Evolutionary conservation across 2,113 vertebrate species (phyloP).

Genomic region (Seriola rivoliana): DNA sequence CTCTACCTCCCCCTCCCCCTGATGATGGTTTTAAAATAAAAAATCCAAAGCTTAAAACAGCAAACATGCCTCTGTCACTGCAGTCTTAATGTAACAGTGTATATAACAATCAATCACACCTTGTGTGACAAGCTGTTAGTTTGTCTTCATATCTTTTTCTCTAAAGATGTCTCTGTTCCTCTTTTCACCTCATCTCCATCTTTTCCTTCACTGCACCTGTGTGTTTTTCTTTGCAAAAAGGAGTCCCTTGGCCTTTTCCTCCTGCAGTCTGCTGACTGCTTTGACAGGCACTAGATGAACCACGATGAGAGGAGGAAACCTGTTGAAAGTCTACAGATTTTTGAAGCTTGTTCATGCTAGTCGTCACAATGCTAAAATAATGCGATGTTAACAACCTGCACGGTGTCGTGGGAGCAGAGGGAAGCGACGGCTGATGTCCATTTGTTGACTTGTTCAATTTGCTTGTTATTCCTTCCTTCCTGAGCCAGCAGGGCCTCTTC

Average conservation of each 20-base stretch:
- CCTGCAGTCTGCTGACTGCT: conserved; percentile 52
- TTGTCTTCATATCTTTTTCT: not conserved
- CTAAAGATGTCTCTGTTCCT: conserved; percentile 1
- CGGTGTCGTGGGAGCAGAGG: not conserved
- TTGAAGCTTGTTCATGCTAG: conserved; percentile 12
- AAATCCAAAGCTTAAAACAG: no score
- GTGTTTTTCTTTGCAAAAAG: conserved; percentile 34
- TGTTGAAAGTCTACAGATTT: conserved; percentile 44
- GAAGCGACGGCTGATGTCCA: conserved; percentile 38
- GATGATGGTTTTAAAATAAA: not conserved
- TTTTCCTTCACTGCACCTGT: conserved; percentile 30
- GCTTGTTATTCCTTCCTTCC: conserved; percentile 71
- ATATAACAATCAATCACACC: conserved; percentile 27
- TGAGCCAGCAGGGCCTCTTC: conserved; percentile 54
- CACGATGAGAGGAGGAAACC: conserved; percentile 36
- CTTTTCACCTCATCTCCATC: not conserved
- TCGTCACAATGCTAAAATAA: conserved; percentile 12
- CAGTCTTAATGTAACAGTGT: not conserved
- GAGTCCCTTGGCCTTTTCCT: conserved; percentile 37
- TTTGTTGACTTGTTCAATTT: conserved; percentile 71
- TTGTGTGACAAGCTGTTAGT: not conserved
- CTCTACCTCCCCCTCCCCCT: not conserved
- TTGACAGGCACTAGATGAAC: conserved; percentile 52
- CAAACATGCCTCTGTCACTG: not conserved
- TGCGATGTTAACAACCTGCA: conserved; percentile 20